These are phyloP conservation scores for Eulemur macaco DNA, from an alignment of 2,113 vertebrate genomes.

Conservation along the genomic window DNA sequence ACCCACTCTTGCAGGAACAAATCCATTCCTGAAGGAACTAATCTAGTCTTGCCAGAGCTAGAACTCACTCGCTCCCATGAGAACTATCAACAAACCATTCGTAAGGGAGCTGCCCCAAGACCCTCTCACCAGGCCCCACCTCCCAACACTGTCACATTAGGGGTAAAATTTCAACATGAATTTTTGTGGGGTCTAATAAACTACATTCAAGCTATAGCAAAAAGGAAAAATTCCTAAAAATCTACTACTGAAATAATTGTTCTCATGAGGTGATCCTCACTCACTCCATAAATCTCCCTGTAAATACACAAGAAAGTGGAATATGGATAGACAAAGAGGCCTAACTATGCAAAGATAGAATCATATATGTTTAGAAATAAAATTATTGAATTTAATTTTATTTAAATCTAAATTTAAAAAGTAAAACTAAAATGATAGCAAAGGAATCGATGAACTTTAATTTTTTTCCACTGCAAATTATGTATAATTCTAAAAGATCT, in stretches of 20 bases:
- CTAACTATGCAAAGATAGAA: background rate
- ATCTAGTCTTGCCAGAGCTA: background rate
- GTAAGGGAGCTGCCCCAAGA: background rate
- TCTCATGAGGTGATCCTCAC: background rate
- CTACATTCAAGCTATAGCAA: background rate
- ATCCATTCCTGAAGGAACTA: background rate
- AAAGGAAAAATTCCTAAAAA: background rate
- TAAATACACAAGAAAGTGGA: background rate
- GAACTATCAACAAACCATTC: background rate
- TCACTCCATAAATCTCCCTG: background rate
- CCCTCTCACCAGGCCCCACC: background rate
- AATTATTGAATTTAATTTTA: slow-evolving; percentile 1
- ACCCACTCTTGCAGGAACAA: background rate
- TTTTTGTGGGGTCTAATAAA: background rate
- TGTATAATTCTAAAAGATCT: background rate
- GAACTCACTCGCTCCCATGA: background rate
- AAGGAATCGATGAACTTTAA: background rate
- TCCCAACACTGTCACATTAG: background rate
- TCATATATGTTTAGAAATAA: background rate
- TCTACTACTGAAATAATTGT: background rate
- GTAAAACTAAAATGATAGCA: background rate
- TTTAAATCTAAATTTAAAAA: background rate
- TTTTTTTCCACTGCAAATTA: background rate
- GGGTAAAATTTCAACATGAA: background rate
- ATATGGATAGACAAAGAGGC: background rate